These are phyloP conservation scores for Helobdella robusta DNA, from an alignment of 2,888 invertebrate genomes.

Conservation along the genomic window DNA sequence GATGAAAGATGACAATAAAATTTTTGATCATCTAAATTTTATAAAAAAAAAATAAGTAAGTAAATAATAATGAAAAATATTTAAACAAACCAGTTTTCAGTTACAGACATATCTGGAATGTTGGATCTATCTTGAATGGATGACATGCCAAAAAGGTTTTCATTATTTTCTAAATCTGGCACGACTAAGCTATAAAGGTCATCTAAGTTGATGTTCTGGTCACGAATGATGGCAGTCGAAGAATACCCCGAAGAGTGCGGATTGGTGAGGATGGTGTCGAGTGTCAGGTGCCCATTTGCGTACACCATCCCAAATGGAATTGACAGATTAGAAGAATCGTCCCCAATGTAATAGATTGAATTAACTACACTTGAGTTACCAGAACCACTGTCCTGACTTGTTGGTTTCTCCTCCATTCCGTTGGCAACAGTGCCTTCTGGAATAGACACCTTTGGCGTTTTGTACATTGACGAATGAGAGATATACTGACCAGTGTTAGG, in stretches of 20 bases:
- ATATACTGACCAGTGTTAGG: conserved; percentile 16
- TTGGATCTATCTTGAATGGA: too few species aligned
- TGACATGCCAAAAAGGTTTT: too few species aligned
- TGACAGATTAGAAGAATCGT: neutral
- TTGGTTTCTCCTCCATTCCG: neutral
- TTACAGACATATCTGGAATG: conserved; percentile 16
- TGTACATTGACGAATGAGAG: neutral
- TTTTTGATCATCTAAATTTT: too few species aligned
- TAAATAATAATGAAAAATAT: too few species aligned
- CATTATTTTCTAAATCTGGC: too few species aligned
- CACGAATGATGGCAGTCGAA: neutral
- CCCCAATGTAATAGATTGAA: conserved; percentile 11
- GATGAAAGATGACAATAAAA: too few species aligned
- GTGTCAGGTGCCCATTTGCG: conserved; percentile 14
- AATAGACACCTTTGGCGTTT: neutral
- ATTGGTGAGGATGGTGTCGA: conserved; percentile 7
- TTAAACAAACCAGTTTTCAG: conserved; percentile 17
- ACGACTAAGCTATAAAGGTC: too few species aligned
- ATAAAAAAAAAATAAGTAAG: too few species aligned
- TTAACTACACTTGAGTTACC: conserved; percentile 6
- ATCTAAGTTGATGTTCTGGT: too few species aligned
- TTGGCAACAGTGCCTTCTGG: neutral
- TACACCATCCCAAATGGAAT: conserved; percentile 21
- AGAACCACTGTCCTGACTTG: conserved; percentile 14
- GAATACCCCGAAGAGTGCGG: conserved; percentile 9